phyloP scores from a whole-genome alignment of 2,113 vertebrate genomes.

The Brachypodius melanocephalos region DNA sequence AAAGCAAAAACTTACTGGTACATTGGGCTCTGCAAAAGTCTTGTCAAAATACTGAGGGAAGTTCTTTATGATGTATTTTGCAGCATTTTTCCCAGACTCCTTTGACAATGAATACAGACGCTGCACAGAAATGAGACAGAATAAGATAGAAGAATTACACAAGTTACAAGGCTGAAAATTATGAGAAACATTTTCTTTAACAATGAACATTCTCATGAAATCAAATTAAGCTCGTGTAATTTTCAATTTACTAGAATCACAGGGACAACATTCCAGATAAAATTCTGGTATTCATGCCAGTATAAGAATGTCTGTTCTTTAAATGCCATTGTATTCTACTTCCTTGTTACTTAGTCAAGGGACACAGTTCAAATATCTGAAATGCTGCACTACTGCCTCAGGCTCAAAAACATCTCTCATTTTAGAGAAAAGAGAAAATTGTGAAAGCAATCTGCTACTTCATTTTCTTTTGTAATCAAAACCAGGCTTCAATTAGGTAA shows the following conservation, averaged over 20 bases:
- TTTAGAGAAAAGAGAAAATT: neutral
- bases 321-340: neutral
- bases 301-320: neutral
- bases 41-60: slow-evolving; percentile 89
- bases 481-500: neutral
- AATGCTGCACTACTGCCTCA: neutral
- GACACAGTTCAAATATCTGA: neutral
- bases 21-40: slow-evolving; percentile 85
- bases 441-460: neutral
- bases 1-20: slow-evolving; percentile 79
- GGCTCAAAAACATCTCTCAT: neutral
- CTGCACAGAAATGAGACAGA: slow-evolving; percentile 60
- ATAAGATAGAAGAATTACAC: neutral
- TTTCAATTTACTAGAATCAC: neutral
- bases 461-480: neutral
- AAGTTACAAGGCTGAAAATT: neutral
- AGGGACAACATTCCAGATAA: neutral
- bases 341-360: neutral
- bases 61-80: slow-evolving; percentile 83
- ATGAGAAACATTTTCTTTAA: neutral
- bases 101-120: slow-evolving; percentile 80
- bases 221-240: neutral
- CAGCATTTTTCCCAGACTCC: slow-evolving; percentile 87
- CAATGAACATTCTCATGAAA: neutral
- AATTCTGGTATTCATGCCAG: neutral